phyloP scores from a whole-genome alignment of 2,113 vertebrate genomes.

The Eidolon helvum region DNA sequence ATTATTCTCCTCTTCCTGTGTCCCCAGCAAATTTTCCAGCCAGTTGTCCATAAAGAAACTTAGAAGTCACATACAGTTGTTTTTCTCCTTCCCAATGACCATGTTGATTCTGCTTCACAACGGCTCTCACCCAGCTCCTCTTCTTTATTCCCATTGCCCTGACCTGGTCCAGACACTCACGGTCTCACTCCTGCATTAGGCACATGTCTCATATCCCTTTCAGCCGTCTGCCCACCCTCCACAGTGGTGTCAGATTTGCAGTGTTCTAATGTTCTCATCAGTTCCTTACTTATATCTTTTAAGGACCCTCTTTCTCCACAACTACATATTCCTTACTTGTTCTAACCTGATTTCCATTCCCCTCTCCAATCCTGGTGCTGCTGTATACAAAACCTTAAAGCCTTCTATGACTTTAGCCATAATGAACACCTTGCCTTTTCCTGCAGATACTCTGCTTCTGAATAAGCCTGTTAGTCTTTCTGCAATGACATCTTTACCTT shows the following conservation, averaged over 20 bases:
- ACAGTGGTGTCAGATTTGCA: not conserved
- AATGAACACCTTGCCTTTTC: not conserved
- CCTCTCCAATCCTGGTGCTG: not conserved
- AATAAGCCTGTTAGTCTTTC: not conserved
- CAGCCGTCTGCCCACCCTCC: not conserved
- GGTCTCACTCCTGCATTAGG: not conserved
- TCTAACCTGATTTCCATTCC: not conserved
- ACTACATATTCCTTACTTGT: not conserved
- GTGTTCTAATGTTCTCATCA: not conserved
- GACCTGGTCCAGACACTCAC: not conserved
- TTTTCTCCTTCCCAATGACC: not conserved
- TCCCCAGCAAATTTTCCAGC: not conserved
- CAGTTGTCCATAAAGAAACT: not conserved
- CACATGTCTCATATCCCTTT: not conserved
- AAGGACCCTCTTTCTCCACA: not conserved
- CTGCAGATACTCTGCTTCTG: not conserved
- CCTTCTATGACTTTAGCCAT: not conserved
- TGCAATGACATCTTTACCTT: no score
- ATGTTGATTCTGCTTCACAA: not conserved
- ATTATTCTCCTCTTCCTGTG: not conserved
- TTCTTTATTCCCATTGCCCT: not conserved
- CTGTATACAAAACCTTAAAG: not conserved
- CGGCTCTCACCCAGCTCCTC: not conserved
- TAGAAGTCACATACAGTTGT: not conserved
- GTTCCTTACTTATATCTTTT: not conserved